These are phyloP conservation scores for Benitochromis conjunctus DNA, from an alignment of 2,113 vertebrate genomes.

Conservation along the genomic window DNA sequence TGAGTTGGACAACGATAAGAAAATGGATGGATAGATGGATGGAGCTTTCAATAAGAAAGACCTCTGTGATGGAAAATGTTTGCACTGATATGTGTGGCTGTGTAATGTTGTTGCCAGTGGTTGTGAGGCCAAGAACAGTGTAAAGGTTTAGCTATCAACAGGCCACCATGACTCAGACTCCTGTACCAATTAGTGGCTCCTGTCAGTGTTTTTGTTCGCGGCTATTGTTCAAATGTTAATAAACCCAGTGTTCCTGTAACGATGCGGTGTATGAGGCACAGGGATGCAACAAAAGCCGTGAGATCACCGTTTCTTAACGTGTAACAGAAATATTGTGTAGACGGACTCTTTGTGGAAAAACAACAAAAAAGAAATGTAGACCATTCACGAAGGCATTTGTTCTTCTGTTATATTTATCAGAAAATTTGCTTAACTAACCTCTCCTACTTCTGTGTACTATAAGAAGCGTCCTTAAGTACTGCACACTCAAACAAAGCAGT, in stretches of 20 bases:
- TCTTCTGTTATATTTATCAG: neutral
- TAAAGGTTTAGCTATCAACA: neutral
- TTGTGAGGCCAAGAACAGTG: neutral
- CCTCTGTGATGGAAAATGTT: neutral
- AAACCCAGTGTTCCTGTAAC: neutral
- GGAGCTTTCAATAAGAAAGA: neutral
- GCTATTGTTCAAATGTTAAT: neutral
- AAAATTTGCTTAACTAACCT: neutral
- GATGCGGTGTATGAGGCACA: neutral
- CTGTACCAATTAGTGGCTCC: neutral
- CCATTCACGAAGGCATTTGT: neutral
- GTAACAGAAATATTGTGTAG: neutral
- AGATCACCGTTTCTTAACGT: neutral
- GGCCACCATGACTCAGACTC: neutral
- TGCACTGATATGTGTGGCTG: neutral
- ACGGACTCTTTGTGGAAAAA: neutral
- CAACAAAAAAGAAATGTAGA: neutral
- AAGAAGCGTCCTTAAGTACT: neutral
- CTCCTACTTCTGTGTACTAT: neutral
- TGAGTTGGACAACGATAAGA: neutral
- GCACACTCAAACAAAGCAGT: neutral
- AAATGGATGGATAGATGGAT: neutral
- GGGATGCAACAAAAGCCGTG: neutral
- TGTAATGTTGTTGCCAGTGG: neutral
- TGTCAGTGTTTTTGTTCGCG: neutral